A percentile compares a stretch with the other conserved stretches of the same genome.
Conservation (phyloP, 1,140 invertebrate species). For the Akabosia matsudoensis region DNA sequence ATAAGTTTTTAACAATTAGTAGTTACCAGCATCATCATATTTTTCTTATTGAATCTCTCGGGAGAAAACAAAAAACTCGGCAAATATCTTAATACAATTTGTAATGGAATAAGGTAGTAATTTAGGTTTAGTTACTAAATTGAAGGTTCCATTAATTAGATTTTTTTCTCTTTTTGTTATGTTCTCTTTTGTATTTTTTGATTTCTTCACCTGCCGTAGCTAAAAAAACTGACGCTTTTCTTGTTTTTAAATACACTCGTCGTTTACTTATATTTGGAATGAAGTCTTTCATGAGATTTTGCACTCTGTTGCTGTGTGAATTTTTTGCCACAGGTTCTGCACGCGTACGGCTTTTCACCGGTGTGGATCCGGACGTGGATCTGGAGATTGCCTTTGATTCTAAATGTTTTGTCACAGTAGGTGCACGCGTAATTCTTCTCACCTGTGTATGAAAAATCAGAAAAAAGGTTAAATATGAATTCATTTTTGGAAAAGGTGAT, state of each 20-base stretch:
- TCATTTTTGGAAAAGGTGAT: background rate
- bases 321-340: conserved; percentile 11
- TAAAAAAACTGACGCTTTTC: too few relatives aligned
- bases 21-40: conserved; percentile 11
- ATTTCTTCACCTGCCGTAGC: too few relatives aligned
- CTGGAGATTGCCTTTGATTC: conserved; percentile 4
- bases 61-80: too few relatives aligned
- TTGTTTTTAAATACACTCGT: background rate
- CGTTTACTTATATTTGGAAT: conserved; percentile 35
- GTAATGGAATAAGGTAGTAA: too few relatives aligned
- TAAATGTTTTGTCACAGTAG: conserved; percentile 34
- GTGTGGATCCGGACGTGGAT: conserved; percentile 1
- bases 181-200: background rate
- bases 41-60: background rate
- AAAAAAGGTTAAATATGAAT: background rate
- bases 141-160: background rate
- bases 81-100: too few relatives aligned
- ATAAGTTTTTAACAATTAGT: background rate
- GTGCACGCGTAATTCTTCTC: conserved; percentile 34
- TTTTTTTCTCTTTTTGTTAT: background rate
- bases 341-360: conserved; percentile 6
- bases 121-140: too few relatives aligned
- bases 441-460: background rate
- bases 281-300: conserved; percentile 26
- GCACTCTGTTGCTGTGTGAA: conserved; percentile 4